Conservation (phyloP, 2,113 vertebrate genomes). For the Xiphias gladius region DNA sequence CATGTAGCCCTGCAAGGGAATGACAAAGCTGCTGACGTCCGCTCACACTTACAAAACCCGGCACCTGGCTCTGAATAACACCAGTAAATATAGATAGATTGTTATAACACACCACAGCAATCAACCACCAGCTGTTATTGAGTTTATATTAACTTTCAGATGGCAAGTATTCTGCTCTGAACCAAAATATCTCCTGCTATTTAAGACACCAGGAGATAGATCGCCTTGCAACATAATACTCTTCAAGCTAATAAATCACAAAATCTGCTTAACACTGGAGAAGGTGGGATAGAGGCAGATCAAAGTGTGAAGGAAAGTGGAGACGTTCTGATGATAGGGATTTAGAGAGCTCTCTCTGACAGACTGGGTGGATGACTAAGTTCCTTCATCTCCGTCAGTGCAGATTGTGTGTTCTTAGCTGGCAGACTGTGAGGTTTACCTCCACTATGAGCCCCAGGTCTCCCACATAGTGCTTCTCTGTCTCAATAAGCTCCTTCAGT, state of each 20-base stretch:
- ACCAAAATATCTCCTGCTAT: conserved; percentile 62
- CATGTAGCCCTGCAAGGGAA: conserved; percentile 89
- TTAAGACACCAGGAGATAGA: conserved; percentile 42
- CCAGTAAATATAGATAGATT: conserved; percentile 23
- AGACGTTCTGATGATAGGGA: conserved; percentile 61
- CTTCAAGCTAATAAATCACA: conserved; percentile 59
- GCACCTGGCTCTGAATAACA: conserved; percentile 9
- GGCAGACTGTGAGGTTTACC: conserved; percentile 80
- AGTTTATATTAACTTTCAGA: conserved; percentile 47
- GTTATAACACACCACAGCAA: conserved; percentile 23
- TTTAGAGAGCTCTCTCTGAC: conserved; percentile 47
- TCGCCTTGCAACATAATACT: conserved; percentile 49
- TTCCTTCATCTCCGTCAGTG: conserved; percentile 23
- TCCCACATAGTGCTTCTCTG: conserved; percentile 92
- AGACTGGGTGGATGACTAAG: conserved; percentile 40
- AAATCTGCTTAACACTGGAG: conserved; percentile 61
- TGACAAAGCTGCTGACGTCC: conserved; percentile 28
- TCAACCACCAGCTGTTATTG: neutral
- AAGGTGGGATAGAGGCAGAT: conserved; percentile 33
- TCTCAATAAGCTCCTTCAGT: conserved; percentile 92
- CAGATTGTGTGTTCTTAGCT: conserved; percentile 31
- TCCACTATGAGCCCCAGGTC: conserved; percentile 93
- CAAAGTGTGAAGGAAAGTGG: conserved; percentile 39
- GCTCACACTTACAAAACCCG: conserved; percentile 21
- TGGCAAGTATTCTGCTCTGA: conserved; percentile 39